Conservation (phyloP, 2,113 vertebrate genomes). For the Podarcis muralis region DNA sequence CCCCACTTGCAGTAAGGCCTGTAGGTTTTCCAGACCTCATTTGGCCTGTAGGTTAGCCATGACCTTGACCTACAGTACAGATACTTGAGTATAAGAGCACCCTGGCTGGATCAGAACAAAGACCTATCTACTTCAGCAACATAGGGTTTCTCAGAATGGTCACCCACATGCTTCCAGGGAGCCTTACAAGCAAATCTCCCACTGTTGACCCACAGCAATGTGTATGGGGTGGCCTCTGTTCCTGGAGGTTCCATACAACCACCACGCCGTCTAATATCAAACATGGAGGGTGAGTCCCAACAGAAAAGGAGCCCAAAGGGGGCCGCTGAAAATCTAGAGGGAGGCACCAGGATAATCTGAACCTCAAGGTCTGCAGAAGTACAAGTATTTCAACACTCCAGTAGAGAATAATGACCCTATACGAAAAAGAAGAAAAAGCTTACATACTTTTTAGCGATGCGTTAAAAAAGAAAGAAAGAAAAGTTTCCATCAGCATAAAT, state of each 20-base stretch:
- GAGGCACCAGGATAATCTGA: too few species aligned
- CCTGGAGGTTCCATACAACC: too few species aligned
- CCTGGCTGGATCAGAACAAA: too few species aligned
- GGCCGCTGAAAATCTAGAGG: too few species aligned
- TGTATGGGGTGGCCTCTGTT: background rate
- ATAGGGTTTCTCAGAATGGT: background rate
- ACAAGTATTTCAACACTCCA: background rate
- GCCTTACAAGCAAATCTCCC: background rate
- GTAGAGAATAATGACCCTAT: background rate
- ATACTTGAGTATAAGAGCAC: too few species aligned
- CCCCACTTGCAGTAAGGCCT: too few species aligned
- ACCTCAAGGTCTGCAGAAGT: too few species aligned
- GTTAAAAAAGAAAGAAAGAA: background rate
- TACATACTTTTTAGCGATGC: background rate
- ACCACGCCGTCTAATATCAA: background rate
- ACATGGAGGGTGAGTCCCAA: background rate
- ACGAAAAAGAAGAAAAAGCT: background rate
- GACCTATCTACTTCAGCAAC: too few species aligned
- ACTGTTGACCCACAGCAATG: background rate
- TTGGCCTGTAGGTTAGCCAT: too few species aligned
- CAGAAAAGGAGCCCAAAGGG: too few species aligned
- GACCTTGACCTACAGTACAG: too few species aligned
- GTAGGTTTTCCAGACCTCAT: too few species aligned
- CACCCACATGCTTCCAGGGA: background rate
- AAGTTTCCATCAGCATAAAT: slow-evolving; percentile 18